phyloP scores from a whole-genome alignment of 2,797 vertebrate species.

The Paramormyrops hopkinsi region DNA sequence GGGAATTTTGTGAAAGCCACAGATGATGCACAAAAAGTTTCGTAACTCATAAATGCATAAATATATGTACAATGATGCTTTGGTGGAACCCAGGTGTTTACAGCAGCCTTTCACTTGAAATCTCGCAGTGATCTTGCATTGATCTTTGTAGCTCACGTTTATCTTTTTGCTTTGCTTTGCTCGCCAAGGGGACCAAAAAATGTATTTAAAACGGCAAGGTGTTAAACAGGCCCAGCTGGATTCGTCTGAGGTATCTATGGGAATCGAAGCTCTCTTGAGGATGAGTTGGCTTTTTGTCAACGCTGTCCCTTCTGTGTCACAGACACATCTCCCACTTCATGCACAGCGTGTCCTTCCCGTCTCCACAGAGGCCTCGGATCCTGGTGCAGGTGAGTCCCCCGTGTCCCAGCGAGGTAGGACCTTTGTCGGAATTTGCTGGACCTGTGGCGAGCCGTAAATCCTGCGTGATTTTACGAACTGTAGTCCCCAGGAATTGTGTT shows the following conservation, averaged over 20 bases:
- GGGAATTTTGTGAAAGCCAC: not conserved
- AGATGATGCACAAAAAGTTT: not conserved
- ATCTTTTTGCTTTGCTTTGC: not conserved
- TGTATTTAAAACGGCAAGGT: not conserved
- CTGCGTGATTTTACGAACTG: not conserved
- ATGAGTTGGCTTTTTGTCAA: too few species aligned
- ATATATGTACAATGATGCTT: not conserved
- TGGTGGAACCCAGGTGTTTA: not conserved
- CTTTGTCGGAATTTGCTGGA: not conserved
- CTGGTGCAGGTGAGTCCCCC: slow-evolving; percentile 78
- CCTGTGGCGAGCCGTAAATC: not conserved
- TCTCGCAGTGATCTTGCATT: not conserved
- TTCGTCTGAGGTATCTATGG: not conserved
- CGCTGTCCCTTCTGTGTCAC: slow-evolving; percentile 33
- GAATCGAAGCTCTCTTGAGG: not conserved
- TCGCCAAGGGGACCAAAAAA: not conserved
- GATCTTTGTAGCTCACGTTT: not conserved
- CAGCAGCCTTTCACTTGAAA: not conserved
- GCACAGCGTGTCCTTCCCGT: slow-evolving; percentile 95
- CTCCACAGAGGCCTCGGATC: slow-evolving; percentile 92
- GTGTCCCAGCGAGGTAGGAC: not conserved
- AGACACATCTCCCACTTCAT: slow-evolving; percentile 98
- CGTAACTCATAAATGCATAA: not conserved
- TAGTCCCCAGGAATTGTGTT: not conserved
- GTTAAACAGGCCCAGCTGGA: not conserved